Evolutionary conservation across 2,113 vertebrate species (phyloP).

Genomic region (Cnemophilus loriae): DNA sequence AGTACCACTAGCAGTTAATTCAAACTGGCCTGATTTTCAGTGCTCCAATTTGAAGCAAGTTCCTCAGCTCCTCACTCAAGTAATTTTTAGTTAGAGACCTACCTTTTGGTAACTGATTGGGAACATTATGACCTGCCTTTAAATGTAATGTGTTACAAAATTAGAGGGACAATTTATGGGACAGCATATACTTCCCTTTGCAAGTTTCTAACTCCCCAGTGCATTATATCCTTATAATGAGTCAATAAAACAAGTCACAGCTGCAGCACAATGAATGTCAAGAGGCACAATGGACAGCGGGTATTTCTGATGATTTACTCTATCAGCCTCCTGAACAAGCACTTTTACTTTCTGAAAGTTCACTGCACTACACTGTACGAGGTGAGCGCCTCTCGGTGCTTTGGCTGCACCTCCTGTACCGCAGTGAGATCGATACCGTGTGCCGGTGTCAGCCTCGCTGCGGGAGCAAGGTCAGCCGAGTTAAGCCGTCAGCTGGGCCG

Average conservation of each 20-base stretch:
- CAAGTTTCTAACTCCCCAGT: conserved; percentile 33
- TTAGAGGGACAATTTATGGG: conserved; percentile 40
- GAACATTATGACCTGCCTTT: conserved; percentile 41
- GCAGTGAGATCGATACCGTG: conserved; percentile 46
- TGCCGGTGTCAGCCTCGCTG: not conserved
- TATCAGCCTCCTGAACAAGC: conserved; percentile 15
- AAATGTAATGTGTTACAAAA: not conserved
- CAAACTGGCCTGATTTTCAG: conserved; percentile 9
- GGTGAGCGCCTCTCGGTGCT: not conserved
- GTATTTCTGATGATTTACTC: conserved; percentile 33
- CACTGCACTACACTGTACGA: not conserved
- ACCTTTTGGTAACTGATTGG: not conserved
- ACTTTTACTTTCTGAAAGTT: conserved; percentile 36
- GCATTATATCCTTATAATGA: conserved; percentile 43
- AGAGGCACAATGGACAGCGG: not conserved
- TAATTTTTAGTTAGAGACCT: conserved; percentile 30
- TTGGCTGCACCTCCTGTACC: not conserved
- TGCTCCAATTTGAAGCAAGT: not conserved
- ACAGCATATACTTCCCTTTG: conserved; percentile 26
- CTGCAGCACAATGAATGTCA: conserved; percentile 14
- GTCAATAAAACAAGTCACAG: conserved; percentile 64
- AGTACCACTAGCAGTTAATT: not conserved
- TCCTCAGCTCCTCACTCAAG: not conserved
- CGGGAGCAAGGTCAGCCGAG: not conserved
- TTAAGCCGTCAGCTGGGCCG: not conserved